Conservation (phyloP, 2,113 vertebrate species). For the Megaleporinus macrocephalus region DNA sequence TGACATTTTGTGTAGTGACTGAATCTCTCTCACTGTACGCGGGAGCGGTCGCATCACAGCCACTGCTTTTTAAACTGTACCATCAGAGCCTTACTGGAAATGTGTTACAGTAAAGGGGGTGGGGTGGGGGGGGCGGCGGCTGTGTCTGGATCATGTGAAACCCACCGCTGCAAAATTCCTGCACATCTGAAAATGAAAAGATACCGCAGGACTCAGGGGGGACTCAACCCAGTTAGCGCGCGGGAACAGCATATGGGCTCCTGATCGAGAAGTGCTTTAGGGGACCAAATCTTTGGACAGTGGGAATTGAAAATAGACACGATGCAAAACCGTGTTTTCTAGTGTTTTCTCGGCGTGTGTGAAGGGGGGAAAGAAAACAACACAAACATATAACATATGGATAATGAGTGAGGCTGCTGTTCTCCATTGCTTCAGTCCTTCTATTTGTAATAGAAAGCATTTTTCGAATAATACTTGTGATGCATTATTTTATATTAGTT, state of each 20-base stretch:
- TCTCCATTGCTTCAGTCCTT: not conserved
- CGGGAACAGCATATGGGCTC: conserved; percentile 1
- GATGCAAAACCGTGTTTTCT: not conserved
- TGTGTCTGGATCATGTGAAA: not conserved
- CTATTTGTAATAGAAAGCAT: no score
- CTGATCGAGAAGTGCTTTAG: not conserved
- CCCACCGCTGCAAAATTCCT: conserved; percentile 11
- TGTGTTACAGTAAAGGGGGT: not conserved
- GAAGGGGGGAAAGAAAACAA: not conserved
- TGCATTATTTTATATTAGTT: no score
- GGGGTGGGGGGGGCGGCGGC: no score
- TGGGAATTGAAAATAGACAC: not conserved
- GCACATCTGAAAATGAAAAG: not conserved
- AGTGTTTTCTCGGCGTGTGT: no score
- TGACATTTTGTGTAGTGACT: conserved; percentile 18
- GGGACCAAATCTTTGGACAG: not conserved
- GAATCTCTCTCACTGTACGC: not conserved
- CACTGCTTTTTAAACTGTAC: not conserved
- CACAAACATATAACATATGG: not conserved
- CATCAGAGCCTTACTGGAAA: not conserved
- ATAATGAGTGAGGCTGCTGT: not conserved
- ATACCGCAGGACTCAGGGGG: not conserved
- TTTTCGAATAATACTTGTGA: no score
- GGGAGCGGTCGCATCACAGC: not conserved
- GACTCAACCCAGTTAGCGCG: conserved; percentile 14